Percentiles rank a stretch among this genome's conserved stretches.
These are phyloP conservation scores for Pachliopta kotzebuea DNA, from an alignment of 2,888 invertebrate species.

Conservation along the genomic window DNA sequence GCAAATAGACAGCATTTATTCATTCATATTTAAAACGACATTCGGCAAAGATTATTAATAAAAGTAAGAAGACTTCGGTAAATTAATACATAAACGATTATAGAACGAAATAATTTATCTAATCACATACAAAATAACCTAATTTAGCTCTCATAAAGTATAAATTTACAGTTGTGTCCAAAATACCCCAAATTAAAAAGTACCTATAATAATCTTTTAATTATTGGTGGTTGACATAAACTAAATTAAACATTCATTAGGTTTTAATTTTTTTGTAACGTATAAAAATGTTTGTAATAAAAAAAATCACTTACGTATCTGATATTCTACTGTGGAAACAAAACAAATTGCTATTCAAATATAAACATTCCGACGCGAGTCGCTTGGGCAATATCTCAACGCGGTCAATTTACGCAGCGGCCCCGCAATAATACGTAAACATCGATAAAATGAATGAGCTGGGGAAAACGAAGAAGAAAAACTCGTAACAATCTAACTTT, in stretches of 20 bases:
- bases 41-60: not conserved
- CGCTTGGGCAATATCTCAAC: constrained; percentile 37
- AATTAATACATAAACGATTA: not conserved
- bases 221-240: no score
- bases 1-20: not conserved
- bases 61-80: not conserved
- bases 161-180: no score
- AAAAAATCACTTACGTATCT: constrained; percentile 13
- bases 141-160: no score
- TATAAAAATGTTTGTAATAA: constrained; percentile 6
- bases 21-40: not conserved
- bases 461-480: constrained; percentile 54
- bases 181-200: no score
- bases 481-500: constrained; percentile 38
- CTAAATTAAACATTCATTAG: not conserved
- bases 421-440: constrained; percentile 39
- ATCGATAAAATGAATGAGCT: constrained; percentile 38
- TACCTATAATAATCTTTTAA: no score
- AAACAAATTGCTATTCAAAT: constrained; percentile 28
- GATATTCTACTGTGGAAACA: constrained; percentile 23
- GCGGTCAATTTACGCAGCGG: constrained; percentile 41
- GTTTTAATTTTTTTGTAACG: constrained; percentile 1
- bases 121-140: no score
- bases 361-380: constrained; percentile 24
- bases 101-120: not conserved